Base-by-base conservation (phyloP, 2,888 invertebrate species). In the Athrips mouffetella region DNA sequence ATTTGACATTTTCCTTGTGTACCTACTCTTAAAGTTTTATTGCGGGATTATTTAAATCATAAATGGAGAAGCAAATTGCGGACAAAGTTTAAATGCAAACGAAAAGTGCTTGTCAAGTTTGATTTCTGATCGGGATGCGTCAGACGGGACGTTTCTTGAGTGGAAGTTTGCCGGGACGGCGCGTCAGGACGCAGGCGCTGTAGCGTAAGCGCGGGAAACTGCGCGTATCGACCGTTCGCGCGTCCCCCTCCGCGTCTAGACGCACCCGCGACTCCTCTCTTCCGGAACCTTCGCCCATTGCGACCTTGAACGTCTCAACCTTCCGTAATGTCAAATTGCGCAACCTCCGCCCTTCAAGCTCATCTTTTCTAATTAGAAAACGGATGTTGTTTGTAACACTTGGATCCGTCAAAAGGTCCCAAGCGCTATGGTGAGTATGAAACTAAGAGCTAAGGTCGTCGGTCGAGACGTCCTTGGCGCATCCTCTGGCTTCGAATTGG, bases 241-340 rank as follows among this genome's bases (percentile, higher is more conserved):
- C 75, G 65, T 60, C 74, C 75, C 83, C 78, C 76, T 58, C 77
- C 69, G 67, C 80, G 88, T 86, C 87, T 88, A 88, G 86, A 86
- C 88, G 83, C 80, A 78, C 82, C 78, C 80, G 79, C 73, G 70
- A 71, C 77, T 71, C 74, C 64, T 76, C 70, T 81, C 79, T 87
- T 86, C 86, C 87, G 87, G 86, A 84, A 85, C 87, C 86, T 82
- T 82, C 76, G 80, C 72, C 75, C 74, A 75, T 66, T 59, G 73
- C 81, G 87, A 88, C 87, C 87, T 88, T 88, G 87, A 88, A 87
- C 83, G 80, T 73, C 72, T 73, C 82, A 84, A 86, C 87, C 86
- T 85, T 83, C 78, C 80, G 74, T 86, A 86, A 86, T 79, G 79
- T 79, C 76, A 71, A 70, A 76, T 78, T 77, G 73, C 78, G 76